Percentiles rank a stretch among this genome's conserved stretches.
Conservation (phyloP, 2,113 vertebrate genomes). For the Osmerus eperlanus region DNA sequence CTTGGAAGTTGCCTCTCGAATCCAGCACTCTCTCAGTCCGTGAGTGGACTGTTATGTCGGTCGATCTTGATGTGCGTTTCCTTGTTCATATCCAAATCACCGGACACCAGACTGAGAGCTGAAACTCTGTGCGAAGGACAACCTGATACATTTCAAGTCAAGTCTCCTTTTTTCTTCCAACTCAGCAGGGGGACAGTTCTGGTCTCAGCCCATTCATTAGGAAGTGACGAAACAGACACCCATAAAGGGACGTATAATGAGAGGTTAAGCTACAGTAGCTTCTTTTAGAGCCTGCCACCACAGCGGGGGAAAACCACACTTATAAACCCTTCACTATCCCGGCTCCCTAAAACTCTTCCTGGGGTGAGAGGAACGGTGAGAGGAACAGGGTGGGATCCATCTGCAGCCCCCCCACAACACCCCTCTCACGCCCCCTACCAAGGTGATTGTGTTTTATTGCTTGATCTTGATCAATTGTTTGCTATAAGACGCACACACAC, state of each 20-base stretch:
- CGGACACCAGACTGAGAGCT: neutral
- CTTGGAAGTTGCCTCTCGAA: neutral
- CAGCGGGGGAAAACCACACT: conserved; percentile 18
- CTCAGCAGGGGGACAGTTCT: neutral
- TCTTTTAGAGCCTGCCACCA: conserved; percentile 10
- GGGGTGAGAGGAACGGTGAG: neutral
- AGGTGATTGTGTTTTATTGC: conserved; percentile 59
- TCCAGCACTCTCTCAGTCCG: neutral
- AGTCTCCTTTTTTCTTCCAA: neutral
- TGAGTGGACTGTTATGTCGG: neutral
- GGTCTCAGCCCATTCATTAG: conserved; percentile 5
- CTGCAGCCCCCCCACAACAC: neutral
- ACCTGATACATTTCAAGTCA: neutral
- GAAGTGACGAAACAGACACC: conserved; percentile 3
- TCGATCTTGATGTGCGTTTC: neutral
- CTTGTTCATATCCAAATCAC: conserved; percentile 7
- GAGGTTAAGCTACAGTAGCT: conserved; percentile 9
- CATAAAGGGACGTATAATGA: neutral
- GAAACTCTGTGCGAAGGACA: neutral
- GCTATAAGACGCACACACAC: conserved; percentile 58
- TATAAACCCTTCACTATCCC: conserved; percentile 26
- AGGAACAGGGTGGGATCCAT: neutral
- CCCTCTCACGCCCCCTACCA: conserved; percentile 29
- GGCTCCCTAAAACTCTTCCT: conserved; percentile 13
- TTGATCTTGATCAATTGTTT: conserved; percentile 72